A percentile compares a stretch with the other conserved stretches of the same genome.
Evolutionary conservation across 2,113 vertebrate genomes (phyloP).

Genomic region (rat (Rattus norvegicus)): GRCr8 NC_086021.1:34956001-34956500

Average conservation of each 20-base stretch:
- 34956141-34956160: neutral
- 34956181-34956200: neutral
- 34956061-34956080: neutral
- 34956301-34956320: neutral
- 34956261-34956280: rapidly evolving
- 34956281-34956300: neutral
- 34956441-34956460: slow-evolving; percentile 88
- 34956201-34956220: neutral
- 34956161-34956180: neutral
- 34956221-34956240: neutral
- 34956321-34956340: neutral
- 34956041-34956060: neutral
- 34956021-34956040: neutral
- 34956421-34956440: slow-evolving; percentile 98
- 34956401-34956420: slow-evolving; percentile 97
- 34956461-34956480: neutral
- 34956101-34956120: neutral
- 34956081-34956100: neutral
- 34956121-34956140: neutral
- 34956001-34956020: neutral
- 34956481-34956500: neutral
- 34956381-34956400: slow-evolving; percentile 98
- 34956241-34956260: neutral
- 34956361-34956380: slow-evolving; percentile 99
- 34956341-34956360: neutral